Evolutionary conservation across 2,797 vertebrate genomes (phyloP).

Genomic region (Lerista edwardsae): DNA sequence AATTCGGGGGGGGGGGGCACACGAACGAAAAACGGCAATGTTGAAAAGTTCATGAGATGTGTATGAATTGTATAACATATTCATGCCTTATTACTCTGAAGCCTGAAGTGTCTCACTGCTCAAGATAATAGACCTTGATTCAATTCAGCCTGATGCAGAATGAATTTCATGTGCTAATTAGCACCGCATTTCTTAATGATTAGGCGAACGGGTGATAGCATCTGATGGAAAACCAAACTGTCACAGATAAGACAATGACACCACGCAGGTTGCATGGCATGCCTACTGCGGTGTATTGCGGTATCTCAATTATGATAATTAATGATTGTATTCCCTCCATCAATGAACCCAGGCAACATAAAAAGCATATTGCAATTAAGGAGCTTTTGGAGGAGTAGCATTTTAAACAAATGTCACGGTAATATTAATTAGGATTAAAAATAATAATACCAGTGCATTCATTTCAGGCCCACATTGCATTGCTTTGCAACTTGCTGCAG

Average conservation of each 20-base stretch:
- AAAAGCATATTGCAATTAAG: constrained; percentile 82
- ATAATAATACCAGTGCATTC: neutral
- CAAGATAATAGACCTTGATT: constrained; percentile 83
- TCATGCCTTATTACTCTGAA: constrained; percentile 80
- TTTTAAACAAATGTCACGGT: constrained; percentile 76
- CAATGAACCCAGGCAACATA: constrained; percentile 79
- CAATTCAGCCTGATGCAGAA: constrained; percentile 80
- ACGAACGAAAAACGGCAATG: constrained; percentile 58
- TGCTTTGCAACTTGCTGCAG: constrained; percentile 53
- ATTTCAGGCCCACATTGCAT: constrained; percentile 68
- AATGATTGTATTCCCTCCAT: constrained; percentile 78
- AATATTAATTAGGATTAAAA: constrained; percentile 65
- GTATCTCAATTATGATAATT: constrained; percentile 84
- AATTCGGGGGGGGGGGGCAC: constrained; percentile 44
- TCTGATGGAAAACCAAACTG: constrained; percentile 79
- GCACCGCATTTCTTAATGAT: constrained; percentile 83
- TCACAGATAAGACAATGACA: constrained; percentile 80
- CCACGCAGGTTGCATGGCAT: constrained; percentile 72
- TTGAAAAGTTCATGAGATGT: constrained; percentile 82
- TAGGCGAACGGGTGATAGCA: constrained; percentile 79
- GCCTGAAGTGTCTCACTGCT: constrained; percentile 81
- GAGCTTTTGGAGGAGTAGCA: constrained; percentile 72
- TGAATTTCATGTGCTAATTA: constrained; percentile 83
- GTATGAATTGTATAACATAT: constrained; percentile 81
- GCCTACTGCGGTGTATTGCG: constrained; percentile 77